phyloP scores from a whole-genome alignment of 2,113 vertebrate genomes.

The Noturus placidus region DNA sequence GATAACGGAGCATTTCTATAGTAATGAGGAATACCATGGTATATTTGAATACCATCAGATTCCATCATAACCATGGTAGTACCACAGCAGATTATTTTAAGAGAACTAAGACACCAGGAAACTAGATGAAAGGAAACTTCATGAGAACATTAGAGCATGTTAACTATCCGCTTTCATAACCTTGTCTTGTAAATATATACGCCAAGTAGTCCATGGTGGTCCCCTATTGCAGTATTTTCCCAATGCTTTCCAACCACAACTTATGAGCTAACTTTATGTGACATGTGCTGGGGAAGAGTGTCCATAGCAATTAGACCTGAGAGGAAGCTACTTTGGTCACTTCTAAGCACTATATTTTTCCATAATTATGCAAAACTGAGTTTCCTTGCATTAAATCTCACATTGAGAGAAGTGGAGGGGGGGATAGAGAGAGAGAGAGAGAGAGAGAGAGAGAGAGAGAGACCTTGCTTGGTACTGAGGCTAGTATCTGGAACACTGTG shows the following conservation, averaged over 20 bases:
- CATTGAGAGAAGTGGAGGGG: not conserved
- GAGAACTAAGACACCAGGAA: constrained; percentile 40
- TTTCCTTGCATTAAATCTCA: constrained; percentile 1
- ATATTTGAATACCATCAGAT: not conserved
- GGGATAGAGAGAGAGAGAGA: not conserved
- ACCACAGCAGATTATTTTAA: not conserved
- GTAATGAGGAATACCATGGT: not conserved
- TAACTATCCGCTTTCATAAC: not conserved
- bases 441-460: not conserved
- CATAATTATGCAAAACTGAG: not conserved
- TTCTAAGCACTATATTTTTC: constrained; percentile 15
- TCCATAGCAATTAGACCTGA: constrained; percentile 6
- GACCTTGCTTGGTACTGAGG: not conserved
- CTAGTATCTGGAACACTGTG: not conserved
- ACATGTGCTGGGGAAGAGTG: constrained; percentile 19
- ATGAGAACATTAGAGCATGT: not conserved
- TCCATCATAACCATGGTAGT: not conserved
- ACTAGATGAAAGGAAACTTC: not conserved
- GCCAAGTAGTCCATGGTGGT: constrained; percentile 33
- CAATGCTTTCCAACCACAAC: constrained; percentile 23
- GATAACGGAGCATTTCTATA: not conserved
- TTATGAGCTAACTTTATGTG: constrained; percentile 33
- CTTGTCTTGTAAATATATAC: constrained; percentile 3
- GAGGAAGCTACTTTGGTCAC: constrained; percentile 5
- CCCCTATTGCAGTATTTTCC: constrained; percentile 22